Conservation (phyloP, 2,888 invertebrate species). For the Hybos culiciformis region DNA sequence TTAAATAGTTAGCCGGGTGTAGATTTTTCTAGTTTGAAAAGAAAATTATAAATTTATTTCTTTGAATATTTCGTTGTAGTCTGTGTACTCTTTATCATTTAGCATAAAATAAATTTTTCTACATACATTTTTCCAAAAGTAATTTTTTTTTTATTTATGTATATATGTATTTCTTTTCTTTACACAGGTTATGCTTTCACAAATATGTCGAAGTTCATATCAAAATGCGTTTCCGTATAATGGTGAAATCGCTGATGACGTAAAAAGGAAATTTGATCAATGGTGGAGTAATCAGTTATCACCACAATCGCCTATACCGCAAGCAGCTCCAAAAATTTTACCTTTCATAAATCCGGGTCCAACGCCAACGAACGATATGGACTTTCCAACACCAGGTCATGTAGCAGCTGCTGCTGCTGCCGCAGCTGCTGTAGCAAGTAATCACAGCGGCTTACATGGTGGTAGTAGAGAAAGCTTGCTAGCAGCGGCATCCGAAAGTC, state of each 20-base stretch:
- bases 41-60: no score
- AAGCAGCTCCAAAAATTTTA: constrained; percentile 38
- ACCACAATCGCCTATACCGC: constrained; percentile 41
- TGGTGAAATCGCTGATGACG: constrained; percentile 68
- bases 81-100: no score
- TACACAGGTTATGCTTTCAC: constrained; percentile 64
- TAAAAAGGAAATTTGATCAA: constrained; percentile 75
- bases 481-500: constrained; percentile 5
- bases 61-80: no score
- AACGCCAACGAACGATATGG: constrained; percentile 26
- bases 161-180: constrained; percentile 4
- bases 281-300: constrained; percentile 75
- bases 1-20: no score
- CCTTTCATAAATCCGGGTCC: constrained; percentile 34
- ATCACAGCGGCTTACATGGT: constrained; percentile 27
- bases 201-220: constrained; percentile 67
- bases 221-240: constrained; percentile 50
- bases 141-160: background rate
- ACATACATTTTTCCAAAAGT: no score
- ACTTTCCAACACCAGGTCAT: constrained; percentile 28
- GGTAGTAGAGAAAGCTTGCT: constrained; percentile 12
- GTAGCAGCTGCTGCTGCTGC: constrained; percentile 39
- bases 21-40: no score
- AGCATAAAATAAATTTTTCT: no score
- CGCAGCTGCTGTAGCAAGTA: constrained; percentile 38